Percentiles rank a stretch among this genome's conserved stretches.
Conservation (phyloP, 1,140 invertebrate genomes). For the Lucilia sericata region DNA sequence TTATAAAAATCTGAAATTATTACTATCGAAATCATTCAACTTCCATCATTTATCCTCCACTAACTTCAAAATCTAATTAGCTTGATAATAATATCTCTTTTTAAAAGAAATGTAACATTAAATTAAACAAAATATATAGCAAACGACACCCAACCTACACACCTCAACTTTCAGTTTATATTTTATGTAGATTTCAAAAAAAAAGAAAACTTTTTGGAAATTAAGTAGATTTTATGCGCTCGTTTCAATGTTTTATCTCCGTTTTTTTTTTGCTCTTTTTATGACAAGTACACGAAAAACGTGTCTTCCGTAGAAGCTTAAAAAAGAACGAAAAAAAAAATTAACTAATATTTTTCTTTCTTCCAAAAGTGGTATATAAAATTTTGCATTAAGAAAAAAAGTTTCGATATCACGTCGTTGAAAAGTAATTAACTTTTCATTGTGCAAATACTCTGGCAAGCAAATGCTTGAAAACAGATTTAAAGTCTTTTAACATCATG, state of each 20-base stretch:
- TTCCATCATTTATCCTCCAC: background rate
- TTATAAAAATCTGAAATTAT: too few species aligned
- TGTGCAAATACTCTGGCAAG: background rate
- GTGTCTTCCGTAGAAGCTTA: background rate
- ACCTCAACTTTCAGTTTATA: background rate
- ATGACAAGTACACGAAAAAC: background rate
- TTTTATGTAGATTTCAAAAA: background rate
- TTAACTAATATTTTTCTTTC: background rate
- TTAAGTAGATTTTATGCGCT: background rate
- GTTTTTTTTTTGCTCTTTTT: background rate
- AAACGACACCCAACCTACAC: background rate
- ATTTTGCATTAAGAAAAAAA: background rate
- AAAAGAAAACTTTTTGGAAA: background rate
- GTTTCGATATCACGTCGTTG: background rate
- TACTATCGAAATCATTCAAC: too few species aligned
- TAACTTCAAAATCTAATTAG: background rate
- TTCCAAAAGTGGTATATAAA: background rate
- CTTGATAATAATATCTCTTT: background rate
- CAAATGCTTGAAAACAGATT: background rate
- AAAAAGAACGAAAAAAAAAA: too few species aligned
- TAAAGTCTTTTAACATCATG: background rate
- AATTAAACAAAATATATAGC: background rate
- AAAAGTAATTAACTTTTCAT: slow-evolving; percentile 2
- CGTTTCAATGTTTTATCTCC: too few species aligned
- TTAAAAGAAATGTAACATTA: background rate